phyloP scores from a whole-genome alignment of 2,797 vertebrate species.

The Pseudochaenichthys georgianus region DNA sequence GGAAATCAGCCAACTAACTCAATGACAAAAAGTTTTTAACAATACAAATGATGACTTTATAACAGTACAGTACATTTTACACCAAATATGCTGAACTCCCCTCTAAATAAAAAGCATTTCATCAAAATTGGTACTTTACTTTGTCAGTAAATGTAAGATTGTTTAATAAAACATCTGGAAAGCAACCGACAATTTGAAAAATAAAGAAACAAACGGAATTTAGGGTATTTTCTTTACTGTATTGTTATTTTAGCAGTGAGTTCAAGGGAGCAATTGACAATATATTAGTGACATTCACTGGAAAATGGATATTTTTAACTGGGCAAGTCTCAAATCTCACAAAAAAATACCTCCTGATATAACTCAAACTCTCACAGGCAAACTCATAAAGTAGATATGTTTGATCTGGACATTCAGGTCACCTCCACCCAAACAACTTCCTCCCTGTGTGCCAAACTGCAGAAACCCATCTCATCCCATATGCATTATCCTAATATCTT shows the following conservation, averaged over 20 bases:
- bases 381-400: conserved; percentile 1
- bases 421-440: conserved; percentile 52
- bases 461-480: conserved; percentile 40
- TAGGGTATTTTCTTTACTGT: neutral
- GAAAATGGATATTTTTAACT: neutral
- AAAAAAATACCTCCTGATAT: conserved; percentile 1
- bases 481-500: conserved; percentile 65
- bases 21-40: neutral
- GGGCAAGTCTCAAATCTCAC: neutral
- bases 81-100: neutral
- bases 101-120: neutral
- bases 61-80: neutral
- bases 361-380: conserved; percentile 2
- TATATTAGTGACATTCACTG: conserved; percentile 9
- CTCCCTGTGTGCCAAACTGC: conserved; percentile 34
- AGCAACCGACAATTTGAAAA: neutral
- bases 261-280: neutral
- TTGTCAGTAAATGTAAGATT: neutral
- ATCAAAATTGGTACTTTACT: neutral
- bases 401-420: conserved; percentile 34
- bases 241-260: neutral
- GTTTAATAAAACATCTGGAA: neutral
- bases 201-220: neutral
- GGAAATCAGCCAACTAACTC: neutral
- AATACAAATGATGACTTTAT: neutral